A percentile compares a stretch with the other conserved stretches of the same genome.
phyloP scores from a whole-genome alignment of 2,888 invertebrate species.

The Gibbula magus region DNA sequence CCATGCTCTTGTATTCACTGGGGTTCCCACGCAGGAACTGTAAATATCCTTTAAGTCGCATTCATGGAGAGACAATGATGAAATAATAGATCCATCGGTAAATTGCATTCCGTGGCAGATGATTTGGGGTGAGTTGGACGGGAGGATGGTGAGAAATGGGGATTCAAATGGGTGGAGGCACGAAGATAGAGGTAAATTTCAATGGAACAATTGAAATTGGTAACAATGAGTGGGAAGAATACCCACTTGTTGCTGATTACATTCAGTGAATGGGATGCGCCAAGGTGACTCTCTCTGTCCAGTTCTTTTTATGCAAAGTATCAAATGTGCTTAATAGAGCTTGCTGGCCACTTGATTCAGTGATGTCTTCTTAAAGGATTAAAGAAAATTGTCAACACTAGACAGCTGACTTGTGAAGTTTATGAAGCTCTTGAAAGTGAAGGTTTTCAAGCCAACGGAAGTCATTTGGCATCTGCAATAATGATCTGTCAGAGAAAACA shows the following conservation, averaged over 20 bases:
- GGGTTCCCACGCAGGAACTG: conserved; percentile 22
- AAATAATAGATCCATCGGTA: conserved; percentile 15
- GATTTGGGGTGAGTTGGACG: not conserved
- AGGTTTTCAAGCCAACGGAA: not conserved
- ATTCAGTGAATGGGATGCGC: conserved; percentile 11
- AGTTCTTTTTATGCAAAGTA: conserved; percentile 9
- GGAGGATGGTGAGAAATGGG: not conserved
- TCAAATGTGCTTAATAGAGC: not conserved
- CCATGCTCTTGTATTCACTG: conserved; percentile 27
- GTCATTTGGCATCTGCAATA: not conserved
- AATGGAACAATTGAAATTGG: not conserved
- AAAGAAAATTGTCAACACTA: conserved; percentile 11
- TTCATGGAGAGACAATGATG: conserved; percentile 14
- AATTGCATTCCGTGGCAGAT: not conserved
- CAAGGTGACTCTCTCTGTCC: conserved; percentile 12
- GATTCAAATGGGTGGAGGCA: not conserved
- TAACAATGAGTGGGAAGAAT: not conserved
- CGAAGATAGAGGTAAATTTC: conserved; percentile 15
- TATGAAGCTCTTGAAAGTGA: not conserved
- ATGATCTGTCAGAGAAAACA: not conserved
- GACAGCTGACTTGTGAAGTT: conserved; percentile 2
- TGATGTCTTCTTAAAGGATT: not conserved
- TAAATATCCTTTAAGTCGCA: conserved; percentile 15
- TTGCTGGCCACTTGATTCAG: conserved; percentile 13
- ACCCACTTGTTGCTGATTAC: conserved; percentile 16